A percentile compares a stretch with the other conserved stretches of the same genome.
These are phyloP conservation scores for Pachliopta kotzebuea DNA, from an alignment of 2,888 invertebrate species.

Conservation along the genomic window DNA sequence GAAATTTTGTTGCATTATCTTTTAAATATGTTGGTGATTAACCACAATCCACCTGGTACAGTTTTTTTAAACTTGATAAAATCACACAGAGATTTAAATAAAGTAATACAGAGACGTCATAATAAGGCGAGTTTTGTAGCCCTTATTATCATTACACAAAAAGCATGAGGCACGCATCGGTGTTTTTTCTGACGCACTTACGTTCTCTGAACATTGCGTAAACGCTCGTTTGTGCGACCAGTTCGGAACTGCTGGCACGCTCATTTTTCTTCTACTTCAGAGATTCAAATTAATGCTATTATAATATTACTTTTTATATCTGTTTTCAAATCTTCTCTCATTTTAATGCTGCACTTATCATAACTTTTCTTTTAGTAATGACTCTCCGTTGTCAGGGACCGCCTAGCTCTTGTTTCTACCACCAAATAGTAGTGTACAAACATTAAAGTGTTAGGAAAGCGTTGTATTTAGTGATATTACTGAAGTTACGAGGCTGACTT, in stretches of 20 bases:
- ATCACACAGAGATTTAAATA: background rate
- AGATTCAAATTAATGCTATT: no score
- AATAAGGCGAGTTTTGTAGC: conserved; percentile 9
- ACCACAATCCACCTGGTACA: no score
- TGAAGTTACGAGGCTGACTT: no score
- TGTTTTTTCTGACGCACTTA: conserved; percentile 14
- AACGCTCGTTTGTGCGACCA: conserved; percentile 81
- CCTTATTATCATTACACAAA: conserved; percentile 14
- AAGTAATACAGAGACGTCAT: conserved; percentile 1
- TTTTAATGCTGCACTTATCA: conserved; percentile 16
- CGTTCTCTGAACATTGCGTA: conserved; percentile 34
- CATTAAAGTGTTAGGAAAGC: no score
- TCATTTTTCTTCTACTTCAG: background rate
- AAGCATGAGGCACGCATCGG: conserved; percentile 8
- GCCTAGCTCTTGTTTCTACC: no score
- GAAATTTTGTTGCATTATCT: no score
- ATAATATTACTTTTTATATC: background rate
- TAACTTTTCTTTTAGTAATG: background rate
- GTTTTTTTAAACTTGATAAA: background rate
- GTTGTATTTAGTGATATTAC: no score
- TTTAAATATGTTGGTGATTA: no score
- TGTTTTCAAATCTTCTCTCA: conserved; percentile 1
- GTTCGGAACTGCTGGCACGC: background rate
- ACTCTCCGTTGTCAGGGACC: background rate
- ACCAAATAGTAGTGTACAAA: no score